phyloP scores from a whole-genome alignment of 2,113 vertebrate species.

The Fulica atra region DNA sequence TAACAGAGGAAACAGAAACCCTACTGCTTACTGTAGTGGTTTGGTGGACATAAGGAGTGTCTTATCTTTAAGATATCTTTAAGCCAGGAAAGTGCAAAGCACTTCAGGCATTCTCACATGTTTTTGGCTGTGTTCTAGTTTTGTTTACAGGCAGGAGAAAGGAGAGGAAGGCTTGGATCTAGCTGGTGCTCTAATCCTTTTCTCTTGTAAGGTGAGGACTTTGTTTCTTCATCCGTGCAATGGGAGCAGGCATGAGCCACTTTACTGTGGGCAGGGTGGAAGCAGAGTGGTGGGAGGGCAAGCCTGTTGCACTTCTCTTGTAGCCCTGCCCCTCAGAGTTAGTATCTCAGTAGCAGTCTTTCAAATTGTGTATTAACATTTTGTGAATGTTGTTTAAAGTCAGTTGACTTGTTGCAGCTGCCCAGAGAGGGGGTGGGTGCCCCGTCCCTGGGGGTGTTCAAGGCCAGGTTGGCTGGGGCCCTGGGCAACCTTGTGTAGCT shows the following conservation, averaged over 20 bases:
- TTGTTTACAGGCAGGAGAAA: neutral
- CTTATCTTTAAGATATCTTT: neutral
- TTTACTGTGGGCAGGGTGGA: neutral
- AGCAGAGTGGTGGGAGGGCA: neutral
- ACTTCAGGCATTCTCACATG: rapidly evolving
- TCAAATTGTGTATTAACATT: neutral
- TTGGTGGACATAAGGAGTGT: neutral
- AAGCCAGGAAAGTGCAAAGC: neutral
- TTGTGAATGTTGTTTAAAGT: neutral
- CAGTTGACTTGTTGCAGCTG: too few species aligned
- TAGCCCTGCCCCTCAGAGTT: neutral
- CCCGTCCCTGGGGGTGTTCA: too few species aligned
- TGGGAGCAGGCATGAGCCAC: neutral
- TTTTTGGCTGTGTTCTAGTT: neutral
- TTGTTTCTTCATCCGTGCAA: neutral
- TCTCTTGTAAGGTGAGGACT: neutral
- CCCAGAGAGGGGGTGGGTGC: too few species aligned
- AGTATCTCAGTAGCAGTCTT: neutral
- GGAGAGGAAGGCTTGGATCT: neutral
- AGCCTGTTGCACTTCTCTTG: neutral
- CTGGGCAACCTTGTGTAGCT: too few species aligned
- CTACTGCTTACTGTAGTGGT: neutral
- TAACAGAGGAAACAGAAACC: neutral
- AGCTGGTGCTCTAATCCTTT: neutral
- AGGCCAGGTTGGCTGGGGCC: too few species aligned